phyloP scores from a whole-genome alignment of 2,797 vertebrate species.

The Fistularia tabacaria region DNA sequence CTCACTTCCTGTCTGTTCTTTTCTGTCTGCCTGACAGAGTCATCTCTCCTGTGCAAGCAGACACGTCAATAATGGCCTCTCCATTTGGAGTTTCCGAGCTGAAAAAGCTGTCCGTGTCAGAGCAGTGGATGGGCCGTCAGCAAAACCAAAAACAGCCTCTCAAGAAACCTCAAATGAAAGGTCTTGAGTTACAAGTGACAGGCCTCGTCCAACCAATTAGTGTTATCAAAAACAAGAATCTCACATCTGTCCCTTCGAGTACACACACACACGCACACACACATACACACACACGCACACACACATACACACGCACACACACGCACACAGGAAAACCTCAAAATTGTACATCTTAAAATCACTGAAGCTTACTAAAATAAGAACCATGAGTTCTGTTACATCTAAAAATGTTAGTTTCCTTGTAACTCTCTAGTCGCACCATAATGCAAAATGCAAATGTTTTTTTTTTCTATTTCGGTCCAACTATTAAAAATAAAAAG shows the following conservation, averaged over 20 bases:
- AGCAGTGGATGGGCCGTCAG: constrained; percentile 32
- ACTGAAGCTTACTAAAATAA: too few species aligned
- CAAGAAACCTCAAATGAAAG: constrained; percentile 17
- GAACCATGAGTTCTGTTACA: too few species aligned
- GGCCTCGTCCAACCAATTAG: background rate
- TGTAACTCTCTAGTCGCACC: too few species aligned
- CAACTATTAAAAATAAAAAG: too few species aligned
- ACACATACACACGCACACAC: too few species aligned
- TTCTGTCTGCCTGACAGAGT: constrained; percentile 42
- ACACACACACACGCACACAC: background rate
- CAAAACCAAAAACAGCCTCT: constrained; percentile 36
- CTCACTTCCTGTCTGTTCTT: constrained; percentile 51
- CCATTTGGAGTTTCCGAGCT: constrained; percentile 21
- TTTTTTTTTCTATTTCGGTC: too few species aligned
- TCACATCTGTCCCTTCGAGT: background rate
- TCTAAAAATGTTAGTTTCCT: too few species aligned
- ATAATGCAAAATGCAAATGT: constrained; percentile 1
- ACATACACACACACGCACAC: too few species aligned
- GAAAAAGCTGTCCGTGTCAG: constrained; percentile 31
- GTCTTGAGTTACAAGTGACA: constrained; percentile 30
- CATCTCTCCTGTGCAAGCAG: constrained; percentile 39
- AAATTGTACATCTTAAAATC: too few species aligned
- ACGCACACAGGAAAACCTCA: too few species aligned
- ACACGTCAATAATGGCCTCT: constrained; percentile 40
- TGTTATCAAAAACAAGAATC: constrained; percentile 3